Base-by-base conservation (phyloP, 2,113 vertebrate genomes). In the Rafetus swinhoei region DNA sequence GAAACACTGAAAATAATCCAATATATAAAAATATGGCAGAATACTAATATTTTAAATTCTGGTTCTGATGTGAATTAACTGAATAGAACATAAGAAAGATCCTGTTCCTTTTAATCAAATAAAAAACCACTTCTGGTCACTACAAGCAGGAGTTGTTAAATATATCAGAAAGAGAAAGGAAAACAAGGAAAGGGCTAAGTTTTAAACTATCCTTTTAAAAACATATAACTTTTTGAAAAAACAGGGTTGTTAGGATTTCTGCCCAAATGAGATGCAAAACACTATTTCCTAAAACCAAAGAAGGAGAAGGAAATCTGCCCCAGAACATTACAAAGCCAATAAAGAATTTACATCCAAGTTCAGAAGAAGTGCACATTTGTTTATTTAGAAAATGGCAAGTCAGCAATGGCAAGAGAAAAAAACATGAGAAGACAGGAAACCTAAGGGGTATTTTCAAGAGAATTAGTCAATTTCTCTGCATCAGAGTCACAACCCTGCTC, bases 1-100 rank as follows among this genome's bases (percentile, higher is more conserved):
- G 95, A 96, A 97, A 94, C 92, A 27, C 57, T 90, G 82, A 95
- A 97, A 94, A 95, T 95, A 82, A 97, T 97, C 97, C 97, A 97
- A 97, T 95, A 93, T 91, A 82, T 87, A 95, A 96, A 96, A 97
- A 97, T 84, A 90, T 85, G 96, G 69, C 74, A 79, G 93, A 72
- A 0, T 53, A 93, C 87, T 82, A 89, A 90, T 88, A 84, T 94
- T 85, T 93, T 82, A 8, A 90, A n/a, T 88, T 0, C 3, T 0
- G 2, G 77, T 87, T 88, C 90, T 81, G 92, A 96, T 94, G 95
- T 85, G 56, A 95, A 80, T 74, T 84, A 93, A 95, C 80, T 79
- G 82, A 97, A 53, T 60, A 86, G 39, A 0, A 80, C 84, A 93
- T 86, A 85, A 94, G 93, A 90, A 84, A 69, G 22, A 60, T 62